Evolutionary conservation across 2,113 vertebrate species (phyloP).

Genomic region (Callospermophilus lateralis): DNA sequence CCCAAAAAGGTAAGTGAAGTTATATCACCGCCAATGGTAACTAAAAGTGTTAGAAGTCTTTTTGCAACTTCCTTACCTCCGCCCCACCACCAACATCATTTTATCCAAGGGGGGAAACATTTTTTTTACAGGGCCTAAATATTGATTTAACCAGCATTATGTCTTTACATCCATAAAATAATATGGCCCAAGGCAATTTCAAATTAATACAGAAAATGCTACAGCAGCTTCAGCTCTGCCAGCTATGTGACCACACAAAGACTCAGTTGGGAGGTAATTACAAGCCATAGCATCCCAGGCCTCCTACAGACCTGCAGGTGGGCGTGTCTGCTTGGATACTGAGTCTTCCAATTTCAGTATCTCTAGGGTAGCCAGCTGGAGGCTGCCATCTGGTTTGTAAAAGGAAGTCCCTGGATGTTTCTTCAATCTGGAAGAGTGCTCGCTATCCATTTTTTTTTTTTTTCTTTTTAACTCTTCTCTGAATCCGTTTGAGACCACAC

Average conservation of each 20-base stretch:
- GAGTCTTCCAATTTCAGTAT: conserved; percentile 62
- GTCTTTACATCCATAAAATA: conserved; percentile 75
- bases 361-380: conserved; percentile 68
- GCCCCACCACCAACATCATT: neutral
- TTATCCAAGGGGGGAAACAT: neutral
- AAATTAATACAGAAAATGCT: conserved; percentile 71
- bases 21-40: neutral
- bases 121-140: conserved; percentile 10
- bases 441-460: neutral
- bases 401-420: conserved; percentile 39
- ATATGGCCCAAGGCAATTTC: conserved; percentile 67
- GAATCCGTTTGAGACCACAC: neutral
- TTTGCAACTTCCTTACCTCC: neutral
- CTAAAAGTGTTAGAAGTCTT: conserved; percentile 11
- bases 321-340: conserved; percentile 9
- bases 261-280: conserved; percentile 77
- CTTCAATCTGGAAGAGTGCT: conserved; percentile 33
- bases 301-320: conserved; percentile 55
- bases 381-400: conserved; percentile 63
- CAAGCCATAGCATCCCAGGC: conserved; percentile 41
- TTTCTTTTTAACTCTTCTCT: conserved; percentile 51
- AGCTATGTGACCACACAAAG: conserved; percentile 62
- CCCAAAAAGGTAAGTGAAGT: neutral
- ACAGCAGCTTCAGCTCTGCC: conserved; percentile 44
- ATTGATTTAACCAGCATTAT: conserved; percentile 62